phyloP scores from a whole-genome alignment of 2,797 vertebrate genomes.

The Cephalopachus bancanus region DNA sequence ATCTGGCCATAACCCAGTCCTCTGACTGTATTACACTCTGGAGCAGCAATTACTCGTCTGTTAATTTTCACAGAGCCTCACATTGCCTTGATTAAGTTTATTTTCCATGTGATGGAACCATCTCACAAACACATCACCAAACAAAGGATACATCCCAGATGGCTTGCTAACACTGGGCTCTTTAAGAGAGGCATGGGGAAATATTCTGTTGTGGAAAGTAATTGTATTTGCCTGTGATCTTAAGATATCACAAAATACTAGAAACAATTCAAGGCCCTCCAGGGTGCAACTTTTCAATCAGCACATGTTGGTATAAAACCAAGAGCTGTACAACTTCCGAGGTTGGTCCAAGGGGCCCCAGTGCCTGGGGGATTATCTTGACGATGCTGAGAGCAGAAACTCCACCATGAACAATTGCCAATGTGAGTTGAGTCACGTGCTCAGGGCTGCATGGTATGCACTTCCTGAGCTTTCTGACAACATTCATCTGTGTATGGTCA shows the following conservation, averaged over 20 bases:
- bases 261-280: constrained; percentile 15
- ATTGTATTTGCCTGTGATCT: constrained; percentile 76
- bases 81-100: constrained; percentile 63
- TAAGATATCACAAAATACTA: constrained; percentile 76
- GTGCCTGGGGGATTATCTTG: constrained; percentile 80
- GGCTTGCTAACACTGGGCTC: constrained; percentile 35
- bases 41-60: constrained; percentile 4
- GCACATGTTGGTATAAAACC: constrained; percentile 81
- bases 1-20: background rate
- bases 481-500: constrained; percentile 79
- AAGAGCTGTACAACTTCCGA: constrained; percentile 76
- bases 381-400: constrained; percentile 83
- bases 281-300: constrained; percentile 74
- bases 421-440: constrained; percentile 81
- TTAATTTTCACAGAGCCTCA: constrained; percentile 32
- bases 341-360: constrained; percentile 76
- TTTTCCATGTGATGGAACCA: constrained; percentile 69
- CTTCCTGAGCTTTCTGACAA: constrained; percentile 82
- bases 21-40: background rate
- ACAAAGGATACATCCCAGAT: constrained; percentile 53
- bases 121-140: constrained; percentile 52
- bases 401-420: constrained; percentile 84
- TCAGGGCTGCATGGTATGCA: constrained; percentile 80
- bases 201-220: background rate
- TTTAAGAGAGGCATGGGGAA: background rate